These are phyloP conservation scores for Candoia aspera DNA, from an alignment of 2,113 vertebrate species.

Conservation along the genomic window DNA sequence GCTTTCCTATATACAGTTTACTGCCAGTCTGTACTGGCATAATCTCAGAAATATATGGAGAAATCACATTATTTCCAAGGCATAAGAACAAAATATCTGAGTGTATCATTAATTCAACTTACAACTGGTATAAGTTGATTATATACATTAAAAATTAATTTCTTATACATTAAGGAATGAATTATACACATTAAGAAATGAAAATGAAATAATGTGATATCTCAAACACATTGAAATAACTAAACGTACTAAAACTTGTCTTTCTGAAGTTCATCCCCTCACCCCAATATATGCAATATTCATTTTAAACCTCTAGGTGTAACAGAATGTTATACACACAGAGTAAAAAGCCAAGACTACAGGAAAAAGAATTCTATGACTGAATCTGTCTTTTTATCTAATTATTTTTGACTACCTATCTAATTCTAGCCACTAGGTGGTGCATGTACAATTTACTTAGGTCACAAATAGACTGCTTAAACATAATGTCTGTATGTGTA, in stretches of 20 bases:
- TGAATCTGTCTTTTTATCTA: not conserved
- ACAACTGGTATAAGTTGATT: not conserved
- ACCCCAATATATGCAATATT: not conserved
- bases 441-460: not conserved
- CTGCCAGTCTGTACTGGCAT: not conserved
- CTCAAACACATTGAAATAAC: no score
- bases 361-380: accelerated
- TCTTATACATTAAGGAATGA: no score
- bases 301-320: not conserved
- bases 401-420: not conserved
- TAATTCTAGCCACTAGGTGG: not conserved
- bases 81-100: not conserved
- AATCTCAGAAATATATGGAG: not conserved
- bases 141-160: not conserved
- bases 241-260: not conserved
- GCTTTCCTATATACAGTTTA: not conserved
- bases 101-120: not conserved
- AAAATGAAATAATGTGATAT: not conserved
- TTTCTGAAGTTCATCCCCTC: not conserved
- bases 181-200: no score
- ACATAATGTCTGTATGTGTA: not conserved
- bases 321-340: not conserved
- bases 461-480: accelerated
- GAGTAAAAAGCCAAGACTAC: not conserved
- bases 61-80: not conserved